Base-by-base conservation (phyloP, 2,888 invertebrate genomes). In the Sipha maydis region DNA sequence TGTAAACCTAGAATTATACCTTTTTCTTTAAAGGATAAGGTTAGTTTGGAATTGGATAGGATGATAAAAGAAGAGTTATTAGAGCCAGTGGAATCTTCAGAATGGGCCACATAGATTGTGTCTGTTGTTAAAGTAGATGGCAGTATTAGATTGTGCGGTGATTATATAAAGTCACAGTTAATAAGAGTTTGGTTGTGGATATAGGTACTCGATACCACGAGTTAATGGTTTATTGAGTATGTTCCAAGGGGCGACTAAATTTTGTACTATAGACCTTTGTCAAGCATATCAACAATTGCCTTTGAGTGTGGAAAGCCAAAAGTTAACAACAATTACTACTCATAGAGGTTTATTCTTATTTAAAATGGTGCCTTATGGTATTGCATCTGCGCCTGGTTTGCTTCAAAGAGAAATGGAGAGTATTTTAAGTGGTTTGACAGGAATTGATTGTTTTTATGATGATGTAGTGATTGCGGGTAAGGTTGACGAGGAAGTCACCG, bases 321-420 rank as follows among this genome's bases (percentile, higher is more conserved):
- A 90, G 41, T 76, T 91, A 21, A 89, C 90, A 34, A 91, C 91
- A 0, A 90, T 91, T 76, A 90, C 90, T 69, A 92, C 92, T 1
- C 91, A 91, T 67, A 90, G 91, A 73, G 92, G 92, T 0, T 83
- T 92, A 5, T 92, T 90, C 89, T 89, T 89, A 48, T 91, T 91
- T 75, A 91, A 91, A 73, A 90, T 92, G 34, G 89, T 92, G 48
- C 91, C 91, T 7, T 92, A 91, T 90, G 92, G 92, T n/a, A 91
- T 92, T 28, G 91, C 91, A 14, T 90, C 90, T 28, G 91, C 92
- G 28, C 91, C 91, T 14, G 7, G 71, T 28, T 28, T 71, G 4
- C 17, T 71, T 4, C 71, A 71, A 28, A 85, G 90, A 76, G 90
- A 90, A 28, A 90, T 92, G 56, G 92, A 92, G 86, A 90, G 91